Evolutionary conservation across 2,888 invertebrate genomes (phyloP).

Genomic region (Cylindroiulus punctatus): DNA sequence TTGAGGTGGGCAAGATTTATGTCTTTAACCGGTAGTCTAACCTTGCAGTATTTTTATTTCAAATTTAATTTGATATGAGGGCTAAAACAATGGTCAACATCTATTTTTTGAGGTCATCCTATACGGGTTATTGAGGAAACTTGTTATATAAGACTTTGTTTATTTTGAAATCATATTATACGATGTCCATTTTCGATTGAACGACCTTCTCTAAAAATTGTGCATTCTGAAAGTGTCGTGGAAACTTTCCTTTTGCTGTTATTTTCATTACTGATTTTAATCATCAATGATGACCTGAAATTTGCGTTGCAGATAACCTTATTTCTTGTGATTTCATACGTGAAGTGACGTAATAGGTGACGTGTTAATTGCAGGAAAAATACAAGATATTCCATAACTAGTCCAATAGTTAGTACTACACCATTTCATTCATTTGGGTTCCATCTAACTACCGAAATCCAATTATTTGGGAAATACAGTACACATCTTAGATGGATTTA

Average conservation of each 20-base stretch:
- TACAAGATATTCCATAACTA: background rate
- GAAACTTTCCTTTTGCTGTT: background rate
- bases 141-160: background rate
- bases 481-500: too few species aligned
- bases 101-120: constrained; percentile 8
- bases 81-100: background rate
- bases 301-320: background rate
- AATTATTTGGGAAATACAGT: too few species aligned
- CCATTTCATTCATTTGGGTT: too few species aligned
- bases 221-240: background rate
- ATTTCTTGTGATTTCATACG: background rate
- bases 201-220: background rate
- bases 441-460: too few species aligned
- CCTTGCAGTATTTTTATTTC: background rate
- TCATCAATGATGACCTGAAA: background rate
- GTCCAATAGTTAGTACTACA: background rate
- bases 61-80: background rate
- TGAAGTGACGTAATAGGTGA: background rate
- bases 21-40: background rate
- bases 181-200: background rate
- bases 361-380: background rate
- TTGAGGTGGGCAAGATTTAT: background rate
- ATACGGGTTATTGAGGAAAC: background rate
- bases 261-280: background rate
- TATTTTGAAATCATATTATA: background rate